These are phyloP conservation scores for Salticus scenicus DNA, from an alignment of 2,888 invertebrate species.

Conservation along the genomic window DNA sequence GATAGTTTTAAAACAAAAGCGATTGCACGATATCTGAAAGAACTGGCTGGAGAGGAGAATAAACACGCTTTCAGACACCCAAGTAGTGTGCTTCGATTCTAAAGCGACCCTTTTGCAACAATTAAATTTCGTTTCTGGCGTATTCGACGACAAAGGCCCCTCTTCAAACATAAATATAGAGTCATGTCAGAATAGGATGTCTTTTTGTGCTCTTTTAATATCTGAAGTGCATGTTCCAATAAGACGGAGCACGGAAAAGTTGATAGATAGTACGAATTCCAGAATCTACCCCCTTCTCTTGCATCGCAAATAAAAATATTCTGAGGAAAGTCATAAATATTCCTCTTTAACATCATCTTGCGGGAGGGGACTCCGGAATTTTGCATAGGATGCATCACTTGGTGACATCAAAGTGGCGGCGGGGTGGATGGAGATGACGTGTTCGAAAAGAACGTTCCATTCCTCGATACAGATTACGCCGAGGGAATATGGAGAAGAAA, in stretches of 20 bases:
- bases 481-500: slow-evolving; percentile 16
- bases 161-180: slow-evolving; percentile 1
- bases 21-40: no score
- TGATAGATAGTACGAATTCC: slow-evolving; percentile 41
- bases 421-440: neutral
- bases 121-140: neutral
- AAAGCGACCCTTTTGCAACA: neutral
- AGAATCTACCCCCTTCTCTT: slow-evolving; percentile 39
- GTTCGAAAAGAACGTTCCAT: slow-evolving; percentile 28
- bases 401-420: slow-evolving; percentile 58
- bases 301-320: slow-evolving; percentile 54
- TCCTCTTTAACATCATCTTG: slow-evolving; percentile 51
- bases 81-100: neutral
- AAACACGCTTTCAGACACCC: no score
- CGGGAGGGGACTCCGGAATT: slow-evolving; percentile 23
- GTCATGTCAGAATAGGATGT: slow-evolving; percentile 8
- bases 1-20: no score
- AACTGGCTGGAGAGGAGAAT: no score
- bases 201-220: slow-evolving; percentile 19
- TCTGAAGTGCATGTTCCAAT: slow-evolving; percentile 13
- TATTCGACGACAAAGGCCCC: slow-evolving; percentile 3
- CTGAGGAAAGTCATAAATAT: slow-evolving; percentile 62
- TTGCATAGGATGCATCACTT: slow-evolving; percentile 65
- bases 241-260: slow-evolving; percentile 9
- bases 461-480: slow-evolving; percentile 42